Conservation (phyloP, 2,888 invertebrate genomes). For the Mesoligia furuncula region DNA sequence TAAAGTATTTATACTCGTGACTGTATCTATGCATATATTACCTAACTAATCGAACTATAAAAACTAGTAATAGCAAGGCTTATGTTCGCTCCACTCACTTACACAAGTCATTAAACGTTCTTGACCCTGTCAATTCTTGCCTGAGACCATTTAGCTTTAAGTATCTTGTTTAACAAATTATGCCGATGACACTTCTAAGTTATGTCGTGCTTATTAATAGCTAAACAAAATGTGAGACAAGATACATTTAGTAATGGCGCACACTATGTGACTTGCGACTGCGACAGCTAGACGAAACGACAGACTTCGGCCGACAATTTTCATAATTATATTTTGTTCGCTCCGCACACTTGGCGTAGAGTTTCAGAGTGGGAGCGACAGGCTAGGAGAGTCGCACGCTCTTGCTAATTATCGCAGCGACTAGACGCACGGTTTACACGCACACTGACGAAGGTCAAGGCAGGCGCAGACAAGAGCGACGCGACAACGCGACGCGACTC, state of each 20-base stretch:
- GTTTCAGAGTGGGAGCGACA: too few species aligned
- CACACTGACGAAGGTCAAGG: too few species aligned
- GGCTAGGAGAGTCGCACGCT: too few species aligned
- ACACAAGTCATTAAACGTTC: slow-evolving; percentile 25
- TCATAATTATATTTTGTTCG: too few species aligned
- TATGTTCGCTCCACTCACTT: neutral
- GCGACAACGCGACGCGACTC: too few species aligned
- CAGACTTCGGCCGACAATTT: too few species aligned
- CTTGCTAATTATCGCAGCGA: too few species aligned
- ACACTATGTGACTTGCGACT: neutral
- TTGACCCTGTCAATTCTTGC: slow-evolving; percentile 30
- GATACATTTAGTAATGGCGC: neutral
- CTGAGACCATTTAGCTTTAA: slow-evolving; percentile 1
- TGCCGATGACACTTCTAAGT: neutral
- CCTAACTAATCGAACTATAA: neutral
- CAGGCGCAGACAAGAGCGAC: too few species aligned
- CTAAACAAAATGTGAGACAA: slow-evolving; percentile 1
- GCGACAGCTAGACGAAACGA: neutral
- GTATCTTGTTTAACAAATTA: neutral
- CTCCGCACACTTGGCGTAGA: too few species aligned
- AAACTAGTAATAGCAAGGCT: neutral
- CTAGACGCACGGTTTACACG: too few species aligned
- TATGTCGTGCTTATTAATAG: neutral
- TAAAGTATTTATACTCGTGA: neutral
- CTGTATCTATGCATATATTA: neutral